Conservation (phyloP, 2,888 invertebrate species). For the Tipula unca region DNA sequence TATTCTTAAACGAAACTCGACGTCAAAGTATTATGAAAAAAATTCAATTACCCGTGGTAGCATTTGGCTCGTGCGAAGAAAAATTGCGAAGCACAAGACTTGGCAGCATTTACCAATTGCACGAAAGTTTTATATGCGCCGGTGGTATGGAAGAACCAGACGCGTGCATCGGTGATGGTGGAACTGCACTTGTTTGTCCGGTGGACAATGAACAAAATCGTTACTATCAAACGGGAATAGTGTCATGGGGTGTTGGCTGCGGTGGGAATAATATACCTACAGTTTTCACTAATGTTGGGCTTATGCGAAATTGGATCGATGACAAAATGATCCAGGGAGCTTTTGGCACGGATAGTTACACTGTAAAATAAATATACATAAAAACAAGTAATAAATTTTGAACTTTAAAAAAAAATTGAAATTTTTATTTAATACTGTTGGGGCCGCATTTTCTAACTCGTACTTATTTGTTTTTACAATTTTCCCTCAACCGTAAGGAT, state of each 20-base stretch:
- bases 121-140: conserved; percentile 66
- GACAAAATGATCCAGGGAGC: conserved; percentile 43
- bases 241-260: conserved; percentile 78
- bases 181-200: conserved; percentile 69
- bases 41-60: conserved; percentile 62
- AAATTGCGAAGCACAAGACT: conserved; percentile 56
- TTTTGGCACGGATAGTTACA: background rate
- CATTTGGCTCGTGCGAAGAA: conserved; percentile 40
- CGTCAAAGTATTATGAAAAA: conserved; percentile 59
- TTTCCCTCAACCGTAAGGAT: no score
- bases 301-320: conserved; percentile 61
- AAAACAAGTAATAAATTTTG: no score
- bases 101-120: conserved; percentile 55
- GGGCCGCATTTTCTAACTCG: no score
- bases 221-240: conserved; percentile 50
- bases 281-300: conserved; percentile 62
- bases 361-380: background rate
- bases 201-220: conserved; percentile 40
- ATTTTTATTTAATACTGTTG: no score
- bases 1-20: conserved; percentile 42
- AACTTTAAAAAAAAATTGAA: no score
- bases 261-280: conserved; percentile 59
- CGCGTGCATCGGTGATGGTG: conserved; percentile 70
- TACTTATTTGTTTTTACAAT: no score
- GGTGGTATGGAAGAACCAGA: conserved; percentile 66